These are phyloP conservation scores for Polymixis flavicincta DNA, from an alignment of 2,888 invertebrate species.

Conservation along the genomic window DNA sequence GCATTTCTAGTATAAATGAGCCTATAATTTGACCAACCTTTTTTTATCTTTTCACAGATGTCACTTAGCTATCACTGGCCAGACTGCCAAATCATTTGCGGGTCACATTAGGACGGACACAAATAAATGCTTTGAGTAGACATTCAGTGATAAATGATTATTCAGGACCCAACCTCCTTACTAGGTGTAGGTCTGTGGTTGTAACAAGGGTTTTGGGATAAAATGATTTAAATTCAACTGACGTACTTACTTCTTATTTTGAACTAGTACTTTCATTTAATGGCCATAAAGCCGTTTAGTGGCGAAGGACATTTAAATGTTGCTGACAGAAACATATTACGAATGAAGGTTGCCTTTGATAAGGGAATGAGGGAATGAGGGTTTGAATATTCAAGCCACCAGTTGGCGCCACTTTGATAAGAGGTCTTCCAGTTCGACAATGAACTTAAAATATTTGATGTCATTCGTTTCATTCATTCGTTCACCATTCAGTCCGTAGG, in stretches of 20 bases:
- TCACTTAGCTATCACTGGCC: conserved; percentile 25
- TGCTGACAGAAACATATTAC: not conserved
- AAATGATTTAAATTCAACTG: conserved; percentile 9
- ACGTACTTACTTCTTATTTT: not conserved
- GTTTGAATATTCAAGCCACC: too few relatives aligned
- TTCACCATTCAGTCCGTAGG: too few relatives aligned
- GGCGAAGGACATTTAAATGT: not conserved
- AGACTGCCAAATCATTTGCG: conserved; percentile 15
- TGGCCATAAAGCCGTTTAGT: not conserved
- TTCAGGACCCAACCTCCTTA: not conserved
- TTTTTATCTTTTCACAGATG: not conserved
- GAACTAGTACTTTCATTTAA: not conserved
- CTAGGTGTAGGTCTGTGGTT: not conserved
- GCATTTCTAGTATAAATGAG: not conserved
- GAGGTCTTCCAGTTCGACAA: too few relatives aligned
- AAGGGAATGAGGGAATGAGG: too few relatives aligned
- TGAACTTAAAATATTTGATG: too few relatives aligned
- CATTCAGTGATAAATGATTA: conserved; percentile 28
- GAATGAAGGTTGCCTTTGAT: not conserved
- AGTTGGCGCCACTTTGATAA: too few relatives aligned
- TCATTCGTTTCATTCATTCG: too few relatives aligned
- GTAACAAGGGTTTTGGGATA: conserved; percentile 4
- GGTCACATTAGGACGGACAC: conserved; percentile 15
- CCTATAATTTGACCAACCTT: not conserved
- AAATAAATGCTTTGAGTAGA: conserved; percentile 12